phyloP scores from a whole-genome alignment of 2,888 invertebrate species.

The Mesorhabditis spiculigera region DNA sequence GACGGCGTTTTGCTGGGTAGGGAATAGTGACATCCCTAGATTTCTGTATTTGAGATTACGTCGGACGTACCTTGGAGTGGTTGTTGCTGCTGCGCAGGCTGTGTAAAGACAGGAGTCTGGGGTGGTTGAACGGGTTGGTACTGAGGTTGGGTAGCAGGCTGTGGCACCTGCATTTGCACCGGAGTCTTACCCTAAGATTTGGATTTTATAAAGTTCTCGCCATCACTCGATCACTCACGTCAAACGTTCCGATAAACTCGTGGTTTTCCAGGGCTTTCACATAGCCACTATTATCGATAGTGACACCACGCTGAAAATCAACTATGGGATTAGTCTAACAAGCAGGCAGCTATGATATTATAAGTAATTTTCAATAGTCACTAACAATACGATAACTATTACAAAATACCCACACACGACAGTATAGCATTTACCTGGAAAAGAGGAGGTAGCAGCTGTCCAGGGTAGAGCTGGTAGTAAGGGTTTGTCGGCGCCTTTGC shows the following conservation, averaged over 20 bases:
- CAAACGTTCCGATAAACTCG: conserved; percentile 2
- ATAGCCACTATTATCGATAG: conserved; percentile 3
- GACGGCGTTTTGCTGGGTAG: background rate
- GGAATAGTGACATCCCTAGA: no score
- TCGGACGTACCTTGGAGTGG: no score
- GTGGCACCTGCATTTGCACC: background rate
- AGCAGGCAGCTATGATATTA: background rate
- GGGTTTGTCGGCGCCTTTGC: background rate
- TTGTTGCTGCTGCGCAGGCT: background rate
- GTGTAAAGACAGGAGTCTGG: background rate
- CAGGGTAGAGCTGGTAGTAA: conserved; percentile 4
- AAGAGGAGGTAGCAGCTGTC: background rate
- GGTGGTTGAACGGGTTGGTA: background rate
- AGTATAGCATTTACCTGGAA: background rate
- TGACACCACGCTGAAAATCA: background rate
- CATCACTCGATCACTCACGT: conserved; percentile 2
- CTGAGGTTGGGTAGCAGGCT: background rate
- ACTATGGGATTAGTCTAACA: no score
- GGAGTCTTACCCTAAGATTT: background rate
- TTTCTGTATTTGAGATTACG: no score
- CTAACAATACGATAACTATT: background rate
- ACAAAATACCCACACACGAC: no score
- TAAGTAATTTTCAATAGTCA: background rate
- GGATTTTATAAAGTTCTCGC: background rate
- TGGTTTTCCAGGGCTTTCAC: conserved; percentile 1